phyloP scores from a whole-genome alignment of 2,113 vertebrate genomes.

The Alethe castanea region DNA sequence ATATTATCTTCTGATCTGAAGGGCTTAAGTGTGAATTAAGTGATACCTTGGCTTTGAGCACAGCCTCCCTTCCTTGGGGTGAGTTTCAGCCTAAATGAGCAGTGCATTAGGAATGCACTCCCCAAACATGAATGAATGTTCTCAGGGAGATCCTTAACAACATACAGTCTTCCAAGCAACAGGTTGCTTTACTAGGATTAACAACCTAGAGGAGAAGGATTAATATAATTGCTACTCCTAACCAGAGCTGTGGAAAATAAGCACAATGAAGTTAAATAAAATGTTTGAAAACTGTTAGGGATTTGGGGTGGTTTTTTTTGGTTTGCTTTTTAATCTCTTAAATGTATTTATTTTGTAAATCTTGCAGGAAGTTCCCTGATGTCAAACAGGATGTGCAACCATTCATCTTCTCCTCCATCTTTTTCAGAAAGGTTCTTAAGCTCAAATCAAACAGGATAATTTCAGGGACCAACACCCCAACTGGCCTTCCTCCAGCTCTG shows the following conservation, averaged over 20 bases:
- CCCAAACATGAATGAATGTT: slow-evolving; percentile 24
- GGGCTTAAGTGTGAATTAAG: slow-evolving; percentile 26
- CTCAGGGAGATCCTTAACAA: slow-evolving; percentile 30
- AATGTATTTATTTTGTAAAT: not conserved
- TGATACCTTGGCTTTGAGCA: not conserved
- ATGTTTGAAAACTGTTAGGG: not conserved
- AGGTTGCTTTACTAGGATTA: slow-evolving; percentile 49
- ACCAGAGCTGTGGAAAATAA: not conserved
- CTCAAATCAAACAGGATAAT: not conserved
- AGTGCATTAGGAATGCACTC: not conserved
- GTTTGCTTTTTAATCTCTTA: not conserved
- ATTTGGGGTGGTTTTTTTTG: not conserved
- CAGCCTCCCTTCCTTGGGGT: not conserved
- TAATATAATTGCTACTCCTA: slow-evolving; percentile 54
- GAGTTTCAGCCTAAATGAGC: slow-evolving; percentile 4
- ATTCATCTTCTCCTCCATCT: not conserved
- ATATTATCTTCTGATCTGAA: slow-evolving; percentile 19
- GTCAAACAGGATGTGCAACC: not conserved
- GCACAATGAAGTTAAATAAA: slow-evolving; percentile 19
- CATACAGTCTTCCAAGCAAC: slow-evolving; percentile 34
- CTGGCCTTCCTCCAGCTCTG: not conserved
- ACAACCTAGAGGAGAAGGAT: slow-evolving; percentile 32
- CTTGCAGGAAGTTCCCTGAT: not conserved
- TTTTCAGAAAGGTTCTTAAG: not conserved
- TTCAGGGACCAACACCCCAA: not conserved